These are phyloP conservation scores for Poecilus cupreus DNA, from an alignment of 2,888 invertebrate species.

Conservation along the genomic window DNA sequence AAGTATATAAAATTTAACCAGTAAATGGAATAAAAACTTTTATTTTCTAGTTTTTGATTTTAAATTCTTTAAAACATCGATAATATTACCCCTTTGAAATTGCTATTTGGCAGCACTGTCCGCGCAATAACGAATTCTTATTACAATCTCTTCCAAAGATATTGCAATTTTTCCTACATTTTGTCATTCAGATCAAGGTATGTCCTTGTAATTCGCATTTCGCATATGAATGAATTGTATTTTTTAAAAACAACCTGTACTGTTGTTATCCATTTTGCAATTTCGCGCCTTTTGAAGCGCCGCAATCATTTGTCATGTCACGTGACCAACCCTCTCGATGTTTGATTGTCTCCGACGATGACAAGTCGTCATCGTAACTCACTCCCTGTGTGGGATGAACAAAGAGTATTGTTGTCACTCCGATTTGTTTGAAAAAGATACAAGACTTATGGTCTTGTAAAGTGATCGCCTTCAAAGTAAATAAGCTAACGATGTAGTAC, in stretches of 20 bases:
- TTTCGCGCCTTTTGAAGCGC: neutral
- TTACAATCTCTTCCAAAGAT: too few species aligned
- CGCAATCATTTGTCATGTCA: slow-evolving; percentile 14
- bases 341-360: neutral
- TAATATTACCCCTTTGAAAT: too few species aligned
- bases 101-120: too few species aligned
- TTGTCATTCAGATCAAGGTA: too few species aligned
- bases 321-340: neutral
- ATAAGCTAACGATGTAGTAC: too few species aligned
- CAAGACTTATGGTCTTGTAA: neutral
- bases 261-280: slow-evolving; percentile 9
- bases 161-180: too few species aligned
- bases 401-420: neutral
- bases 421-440: neutral
- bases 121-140: too few species aligned
- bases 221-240: neutral
- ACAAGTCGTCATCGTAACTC: neutral
- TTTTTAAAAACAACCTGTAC: neutral
- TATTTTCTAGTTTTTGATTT: too few species aligned
- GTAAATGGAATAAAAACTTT: too few species aligned
- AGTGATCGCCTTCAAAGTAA: too few species aligned
- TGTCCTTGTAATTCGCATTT: neutral
- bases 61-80: too few species aligned
- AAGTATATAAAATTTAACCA: too few species aligned
- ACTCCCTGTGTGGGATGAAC: neutral